Conservation (phyloP, 92 coral and sea anemone species). For the Epizoanthus stellaris region DNA sequence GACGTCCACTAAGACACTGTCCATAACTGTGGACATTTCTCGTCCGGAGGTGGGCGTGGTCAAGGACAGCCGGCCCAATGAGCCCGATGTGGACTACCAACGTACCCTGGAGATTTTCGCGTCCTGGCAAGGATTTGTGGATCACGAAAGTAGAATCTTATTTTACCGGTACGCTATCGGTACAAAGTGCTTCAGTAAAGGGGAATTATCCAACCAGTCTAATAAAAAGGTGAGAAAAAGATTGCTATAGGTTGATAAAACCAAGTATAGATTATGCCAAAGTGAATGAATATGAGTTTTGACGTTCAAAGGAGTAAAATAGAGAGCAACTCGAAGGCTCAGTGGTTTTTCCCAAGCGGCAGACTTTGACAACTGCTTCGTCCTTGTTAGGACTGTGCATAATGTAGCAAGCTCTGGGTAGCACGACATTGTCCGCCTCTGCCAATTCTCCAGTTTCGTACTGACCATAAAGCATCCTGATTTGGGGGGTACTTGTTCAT, state of each 20-base stretch:
- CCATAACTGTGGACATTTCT: neutral
- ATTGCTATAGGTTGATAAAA: neutral
- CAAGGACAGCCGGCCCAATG: neutral
- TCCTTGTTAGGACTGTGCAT: too few relatives aligned
- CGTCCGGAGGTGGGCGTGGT: neutral
- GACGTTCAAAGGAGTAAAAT: too few relatives aligned
- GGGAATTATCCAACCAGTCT: neutral
- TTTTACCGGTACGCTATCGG: neutral
- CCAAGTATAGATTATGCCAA: too few relatives aligned
- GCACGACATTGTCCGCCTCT: too few relatives aligned
- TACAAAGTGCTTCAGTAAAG: neutral
- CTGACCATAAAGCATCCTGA: too few relatives aligned
- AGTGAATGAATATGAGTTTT: too few relatives aligned
- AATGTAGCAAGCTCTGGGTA: too few relatives aligned
- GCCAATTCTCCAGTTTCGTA: too few relatives aligned
- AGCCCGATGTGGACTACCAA: neutral
- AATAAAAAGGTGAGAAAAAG: neutral
- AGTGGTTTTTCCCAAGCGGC: too few relatives aligned
- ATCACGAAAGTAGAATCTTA: conserved; percentile 1
- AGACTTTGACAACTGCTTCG: too few relatives aligned
- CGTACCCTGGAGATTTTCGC: neutral
- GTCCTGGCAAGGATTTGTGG: neutral
- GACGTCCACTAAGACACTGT: neutral
- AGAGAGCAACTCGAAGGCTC: too few relatives aligned
- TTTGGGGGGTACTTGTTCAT: too few relatives aligned